Evolutionary conservation across 2,888 invertebrate genomes (phyloP).

Genomic region (Papilio demoleus): DNA sequence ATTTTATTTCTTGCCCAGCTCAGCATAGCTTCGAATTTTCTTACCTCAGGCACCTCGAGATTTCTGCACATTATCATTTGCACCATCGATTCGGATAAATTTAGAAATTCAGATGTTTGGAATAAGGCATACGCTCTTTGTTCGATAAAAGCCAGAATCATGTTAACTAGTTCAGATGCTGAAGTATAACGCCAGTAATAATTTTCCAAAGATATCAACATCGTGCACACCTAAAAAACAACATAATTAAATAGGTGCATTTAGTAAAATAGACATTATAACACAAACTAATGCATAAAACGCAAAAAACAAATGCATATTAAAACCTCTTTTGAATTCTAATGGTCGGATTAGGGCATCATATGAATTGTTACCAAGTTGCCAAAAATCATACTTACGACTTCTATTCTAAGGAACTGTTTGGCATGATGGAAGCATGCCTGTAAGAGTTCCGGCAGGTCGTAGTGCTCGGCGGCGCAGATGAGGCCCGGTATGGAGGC

Average conservation of each 20-base stretch:
- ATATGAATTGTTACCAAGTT: too few species aligned
- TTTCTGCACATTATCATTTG: constrained; percentile 97
- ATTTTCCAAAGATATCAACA: constrained; percentile 96
- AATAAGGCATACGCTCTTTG: constrained; percentile 93
- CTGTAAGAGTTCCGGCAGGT: constrained; percentile 94
- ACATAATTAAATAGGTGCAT: neutral
- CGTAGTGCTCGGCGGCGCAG: constrained; percentile 97
- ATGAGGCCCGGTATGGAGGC: constrained; percentile 96
- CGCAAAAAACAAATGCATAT: neutral
- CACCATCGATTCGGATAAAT: constrained; percentile 96
- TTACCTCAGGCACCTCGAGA: constrained; percentile 93
- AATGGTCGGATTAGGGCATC: too few species aligned
- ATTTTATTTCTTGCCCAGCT: constrained; percentile 95
- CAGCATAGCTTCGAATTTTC: constrained; percentile 97
- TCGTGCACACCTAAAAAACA: constrained; percentile 88
- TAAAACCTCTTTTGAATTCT: too few species aligned
- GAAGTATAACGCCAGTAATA: constrained; percentile 98
- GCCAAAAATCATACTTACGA: constrained; percentile 82
- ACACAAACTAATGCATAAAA: neutral
- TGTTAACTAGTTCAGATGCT: constrained; percentile 96
- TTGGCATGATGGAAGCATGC: constrained; percentile 98
- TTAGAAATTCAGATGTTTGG: constrained; percentile 92
- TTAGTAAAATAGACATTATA: neutral
- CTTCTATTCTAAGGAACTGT: constrained; percentile 95
- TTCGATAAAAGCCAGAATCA: constrained; percentile 96